phyloP scores from a whole-genome alignment of 2,797 vertebrate genomes.

The Remorina albescens region DNA sequence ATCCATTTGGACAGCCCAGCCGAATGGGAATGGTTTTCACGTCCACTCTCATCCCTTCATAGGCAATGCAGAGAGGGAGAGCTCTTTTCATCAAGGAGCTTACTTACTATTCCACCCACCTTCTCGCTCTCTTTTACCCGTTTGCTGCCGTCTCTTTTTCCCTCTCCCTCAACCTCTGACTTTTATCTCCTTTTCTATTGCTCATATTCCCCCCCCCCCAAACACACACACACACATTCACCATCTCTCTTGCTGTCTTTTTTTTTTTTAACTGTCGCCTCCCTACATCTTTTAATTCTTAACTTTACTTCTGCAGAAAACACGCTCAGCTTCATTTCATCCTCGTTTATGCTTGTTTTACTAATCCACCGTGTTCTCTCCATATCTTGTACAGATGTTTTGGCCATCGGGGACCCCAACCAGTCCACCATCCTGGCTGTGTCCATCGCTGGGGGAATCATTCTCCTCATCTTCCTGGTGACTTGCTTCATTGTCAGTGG shows the following conservation, averaged over 20 bases:
- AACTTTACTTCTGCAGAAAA: slow-evolving; percentile 31
- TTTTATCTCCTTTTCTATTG: slow-evolving; percentile 69
- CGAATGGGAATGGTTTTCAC: slow-evolving; percentile 73
- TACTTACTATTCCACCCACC: slow-evolving; percentile 71
- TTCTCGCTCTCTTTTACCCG: slow-evolving; percentile 55
- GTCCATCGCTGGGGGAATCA: slow-evolving; percentile 86
- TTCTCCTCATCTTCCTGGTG: slow-evolving; percentile 88
- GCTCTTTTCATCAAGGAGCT: slow-evolving; percentile 76
- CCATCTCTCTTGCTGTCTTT: slow-evolving; percentile 34
- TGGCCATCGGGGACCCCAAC: slow-evolving; percentile 89
- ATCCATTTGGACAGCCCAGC: slow-evolving; percentile 76
- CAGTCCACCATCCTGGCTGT: slow-evolving; percentile 88
- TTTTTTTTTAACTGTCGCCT: slow-evolving; percentile 25
- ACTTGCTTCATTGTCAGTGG: slow-evolving; percentile 89
- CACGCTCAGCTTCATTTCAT: slow-evolving; percentile 12
- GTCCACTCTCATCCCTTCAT: slow-evolving; percentile 65
- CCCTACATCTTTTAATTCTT: slow-evolving; percentile 41
- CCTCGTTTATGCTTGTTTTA: slow-evolving; percentile 27
- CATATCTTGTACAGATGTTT: slow-evolving; percentile 78
- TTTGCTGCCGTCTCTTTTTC: slow-evolving; percentile 47
- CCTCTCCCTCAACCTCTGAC: slow-evolving; percentile 56
- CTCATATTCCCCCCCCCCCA: slow-evolving; percentile 56
- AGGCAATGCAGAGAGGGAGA: slow-evolving; percentile 64
- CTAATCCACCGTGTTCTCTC: slow-evolving; percentile 29
- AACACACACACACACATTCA: slow-evolving; percentile 14